A percentile compares a stretch with the other conserved stretches of the same genome.
Conservation (phyloP, 2,888 invertebrate species). For the Rhogogaster chlorosoma region DNA sequence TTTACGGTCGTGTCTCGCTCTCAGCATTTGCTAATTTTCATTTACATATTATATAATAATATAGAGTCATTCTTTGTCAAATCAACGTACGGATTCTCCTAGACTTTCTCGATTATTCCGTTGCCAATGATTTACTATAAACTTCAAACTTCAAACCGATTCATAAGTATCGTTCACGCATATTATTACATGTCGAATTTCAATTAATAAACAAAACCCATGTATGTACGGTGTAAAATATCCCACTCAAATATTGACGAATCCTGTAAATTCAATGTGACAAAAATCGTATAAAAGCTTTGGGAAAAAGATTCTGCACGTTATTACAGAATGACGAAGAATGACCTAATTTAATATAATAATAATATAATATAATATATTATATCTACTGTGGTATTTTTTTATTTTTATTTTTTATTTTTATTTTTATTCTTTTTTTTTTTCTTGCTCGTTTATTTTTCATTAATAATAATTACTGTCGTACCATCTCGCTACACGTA, state of each 20-base stretch:
- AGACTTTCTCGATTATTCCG: background rate
- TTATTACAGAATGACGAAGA: background rate
- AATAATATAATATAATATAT: slow-evolving; percentile 12
- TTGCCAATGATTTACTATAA: background rate
- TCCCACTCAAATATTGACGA: no score
- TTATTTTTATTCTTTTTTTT: background rate
- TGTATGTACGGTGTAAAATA: no score
- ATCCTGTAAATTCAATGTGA: no score
- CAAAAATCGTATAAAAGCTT: no score
- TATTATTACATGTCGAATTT: no score
- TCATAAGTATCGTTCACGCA: background rate
- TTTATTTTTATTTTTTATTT: background rate
- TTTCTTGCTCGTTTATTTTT: background rate
- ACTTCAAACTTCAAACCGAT: no score
- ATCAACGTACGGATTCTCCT: background rate
- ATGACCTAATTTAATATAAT: background rate
- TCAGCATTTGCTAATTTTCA: background rate
- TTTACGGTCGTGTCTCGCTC: background rate
- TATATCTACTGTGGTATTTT: background rate
- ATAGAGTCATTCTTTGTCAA: slow-evolving; percentile 19
- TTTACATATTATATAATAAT: background rate
- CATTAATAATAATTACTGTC: background rate
- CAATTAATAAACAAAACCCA: no score
- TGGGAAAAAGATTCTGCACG: background rate
- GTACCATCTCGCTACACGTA: background rate